Base-by-base conservation (phyloP, 1,140 invertebrate genomes). In the Carcinoscorpius rotundicauda region DNA sequence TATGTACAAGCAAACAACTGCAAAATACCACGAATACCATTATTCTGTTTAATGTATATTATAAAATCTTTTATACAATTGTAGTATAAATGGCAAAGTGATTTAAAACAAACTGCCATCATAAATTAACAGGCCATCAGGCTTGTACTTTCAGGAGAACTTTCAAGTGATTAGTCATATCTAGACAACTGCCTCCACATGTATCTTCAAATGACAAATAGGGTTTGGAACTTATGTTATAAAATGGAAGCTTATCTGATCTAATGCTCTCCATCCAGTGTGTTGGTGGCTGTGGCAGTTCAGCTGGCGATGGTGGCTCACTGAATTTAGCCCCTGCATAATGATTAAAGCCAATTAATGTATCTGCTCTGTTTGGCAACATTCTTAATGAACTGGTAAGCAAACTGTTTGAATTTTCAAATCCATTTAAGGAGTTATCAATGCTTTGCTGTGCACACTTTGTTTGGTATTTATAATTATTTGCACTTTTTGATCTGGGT, bases 241-340 rank as follows among this genome's bases (percentile, higher is more conserved):
- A 11, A 11, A 29, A 3, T 11, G 56, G 4, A 10, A 65, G n/a
- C 49, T 29, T 29, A 10, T 63, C 55, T 6, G 57, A 58, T 29
- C 61, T 57, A 57, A 57, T 29, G 3, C 10, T 57, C 48, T 62
- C 63, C 65, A 74, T 81, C 83, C 83, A 85, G 67, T 81, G 81
- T 48, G 75, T 75, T 56, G 83, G 83, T 60, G 83, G 83, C 69
- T 80, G 82, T 6, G 83, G 83, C 53, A 85, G 73, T 64, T 78
- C 79, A 61, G 80, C 77, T 4, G 83, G 82, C 50, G 82, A 80
- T 5, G 83, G 83, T 53, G 83, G 81, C 63, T 83, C 82, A 51
- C 79, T 82, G 70, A 83, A 84, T 68, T 83, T 84, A 8, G 82
- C 81, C 68, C 82, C 83, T 60, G 83, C 83, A 70, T 83, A 84